phyloP scores from a whole-genome alignment of 2,888 invertebrate genomes.

The Nephrotoma appendiculata region DNA sequence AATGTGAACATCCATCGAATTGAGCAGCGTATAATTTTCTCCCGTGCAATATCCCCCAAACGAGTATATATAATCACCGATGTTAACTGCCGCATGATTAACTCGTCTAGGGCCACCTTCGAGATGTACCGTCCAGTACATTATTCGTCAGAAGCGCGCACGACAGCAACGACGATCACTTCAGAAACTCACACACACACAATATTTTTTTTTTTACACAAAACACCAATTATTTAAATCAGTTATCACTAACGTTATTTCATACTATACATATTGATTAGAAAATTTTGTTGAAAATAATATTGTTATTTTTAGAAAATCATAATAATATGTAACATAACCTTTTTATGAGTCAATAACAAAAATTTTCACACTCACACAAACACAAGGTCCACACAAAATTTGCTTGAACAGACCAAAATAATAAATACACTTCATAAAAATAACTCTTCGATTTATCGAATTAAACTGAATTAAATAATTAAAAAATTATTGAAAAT shows the following conservation, averaged over 20 bases:
- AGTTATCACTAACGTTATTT: neutral
- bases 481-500: neutral
- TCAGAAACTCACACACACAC: neutral
- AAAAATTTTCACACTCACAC: neutral
- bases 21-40: conserved; percentile 57
- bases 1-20: conserved; percentile 76
- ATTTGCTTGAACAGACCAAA: neutral
- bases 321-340: neutral
- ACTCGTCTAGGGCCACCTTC: conserved; percentile 86
- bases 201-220: neutral
- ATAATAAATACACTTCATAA: neutral
- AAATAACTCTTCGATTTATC: neutral
- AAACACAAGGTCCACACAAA: neutral
- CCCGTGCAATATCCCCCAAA: conserved; percentile 88
- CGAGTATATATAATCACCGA: conserved; percentile 67
- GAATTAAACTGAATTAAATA: neutral
- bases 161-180: neutral
- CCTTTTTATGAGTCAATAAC: neutral
- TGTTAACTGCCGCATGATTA: conserved; percentile 79
- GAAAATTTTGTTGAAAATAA: neutral
- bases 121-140: conserved; percentile 74
- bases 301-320: neutral
- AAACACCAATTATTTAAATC: neutral
- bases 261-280: neutral
- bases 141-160: conserved; percentile 20